Evolutionary conservation across 2,113 vertebrate genomes (phyloP), one percentile per base, ranked within the genome.

Genomic region (Rhipidura dahli): DNA sequence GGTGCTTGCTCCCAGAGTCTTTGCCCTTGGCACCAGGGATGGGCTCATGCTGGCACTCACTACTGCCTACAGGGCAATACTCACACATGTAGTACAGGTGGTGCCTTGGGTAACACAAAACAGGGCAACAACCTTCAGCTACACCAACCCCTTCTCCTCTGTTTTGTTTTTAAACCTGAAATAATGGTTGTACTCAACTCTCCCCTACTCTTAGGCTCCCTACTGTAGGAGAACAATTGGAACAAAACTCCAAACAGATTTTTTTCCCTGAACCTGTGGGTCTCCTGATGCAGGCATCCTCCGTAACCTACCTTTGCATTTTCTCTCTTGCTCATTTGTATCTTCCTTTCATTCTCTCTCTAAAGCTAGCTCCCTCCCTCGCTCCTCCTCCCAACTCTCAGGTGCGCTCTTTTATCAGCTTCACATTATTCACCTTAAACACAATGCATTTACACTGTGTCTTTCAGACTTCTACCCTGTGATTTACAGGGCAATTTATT

Each of bases 191-290:
- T 35, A 50, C 13, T 59, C 33, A 30, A 61, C 37, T 33, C 26
- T 72, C n/a, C 45, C 44, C 23, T 44, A 42, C 64, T 88, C 60
- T 59, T 53, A 76, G 80, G 76, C 51, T 71, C 56, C 47, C 57
- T 9, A 27, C 71, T 88, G 72, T 40, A 83, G 42, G 19, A 90
- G 56, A 95, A 83, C 75, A 90, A 92, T 88, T 83, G 65, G 75
- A 95, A 89, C 23, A 65, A 85, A 94, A 71, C 79, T 88, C 65
- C 51, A 75, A 64, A 83, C 79, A 66, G 65, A 75, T 70, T 68
- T 85, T 51, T 53, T 90, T 37, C 56, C 66, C 86, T 44, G 17
- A 88, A 75, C 75, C 87, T 79, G 61, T 53, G 70, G 39, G 79
- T 79, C 70, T 85, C 57, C 79, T 76, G 87, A 82, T 61, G 65